Evolutionary conservation across 2,888 invertebrate species (phyloP).

Genomic region (Drosophila maculinotata): DNA sequence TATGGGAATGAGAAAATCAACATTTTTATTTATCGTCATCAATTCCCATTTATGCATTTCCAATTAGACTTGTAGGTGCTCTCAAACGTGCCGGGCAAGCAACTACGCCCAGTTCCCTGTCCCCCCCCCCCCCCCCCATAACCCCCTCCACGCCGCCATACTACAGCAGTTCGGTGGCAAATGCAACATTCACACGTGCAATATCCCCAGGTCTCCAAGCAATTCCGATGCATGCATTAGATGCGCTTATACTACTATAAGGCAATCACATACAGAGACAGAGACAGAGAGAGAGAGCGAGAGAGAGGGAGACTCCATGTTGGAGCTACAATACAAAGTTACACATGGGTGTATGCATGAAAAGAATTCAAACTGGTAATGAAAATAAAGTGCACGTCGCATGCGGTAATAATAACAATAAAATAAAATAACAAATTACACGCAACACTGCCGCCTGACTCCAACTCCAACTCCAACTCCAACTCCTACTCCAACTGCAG

Average conservation of each 20-base stretch:
- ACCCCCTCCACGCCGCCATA: too few relatives aligned
- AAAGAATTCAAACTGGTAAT: conserved; percentile 79
- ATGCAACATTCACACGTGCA: conserved; percentile 71
- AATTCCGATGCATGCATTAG: conserved; percentile 67
- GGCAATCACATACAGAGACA: conserved; percentile 2
- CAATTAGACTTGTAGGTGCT: conserved; percentile 63
- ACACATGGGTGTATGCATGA: conserved; percentile 65
- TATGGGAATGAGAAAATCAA: conserved; percentile 37
- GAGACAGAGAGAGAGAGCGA: conserved; percentile 4
- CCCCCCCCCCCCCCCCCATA: conserved; percentile 10
- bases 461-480: conserved; percentile 18
- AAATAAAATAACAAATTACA: conserved; percentile 84
- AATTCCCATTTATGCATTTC: conserved; percentile 73
- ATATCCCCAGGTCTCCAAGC: conserved; percentile 39
- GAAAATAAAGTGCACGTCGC: conserved; percentile 81
- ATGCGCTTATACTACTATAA: conserved; percentile 40
- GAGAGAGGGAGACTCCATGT: conserved; percentile 7
- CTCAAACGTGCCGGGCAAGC: conserved; percentile 39
- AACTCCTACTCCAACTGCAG: conserved; percentile 9
- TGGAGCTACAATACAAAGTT: conserved; percentile 58
- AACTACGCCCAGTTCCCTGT: conserved; percentile 13
- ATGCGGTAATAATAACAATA: conserved; percentile 83
- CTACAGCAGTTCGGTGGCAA: conserved; percentile 35
- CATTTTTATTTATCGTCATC: conserved; percentile 62
- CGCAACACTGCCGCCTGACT: conserved; percentile 79